phyloP scores from a whole-genome alignment of 2,113 vertebrate species.

The Chaenocephalus aceratus region DNA sequence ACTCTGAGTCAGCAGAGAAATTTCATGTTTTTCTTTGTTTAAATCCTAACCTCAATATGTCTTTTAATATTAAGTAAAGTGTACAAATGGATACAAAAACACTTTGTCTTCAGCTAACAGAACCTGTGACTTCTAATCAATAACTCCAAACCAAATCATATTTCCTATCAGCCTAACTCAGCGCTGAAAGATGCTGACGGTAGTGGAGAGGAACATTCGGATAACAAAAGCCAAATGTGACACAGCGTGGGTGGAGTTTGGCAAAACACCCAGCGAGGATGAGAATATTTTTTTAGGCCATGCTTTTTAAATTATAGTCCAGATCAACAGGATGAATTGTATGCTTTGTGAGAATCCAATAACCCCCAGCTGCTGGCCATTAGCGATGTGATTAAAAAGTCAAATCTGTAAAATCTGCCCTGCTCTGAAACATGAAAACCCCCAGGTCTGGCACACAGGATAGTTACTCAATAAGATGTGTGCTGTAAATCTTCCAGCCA shows the following conservation, averaged over 20 bases:
- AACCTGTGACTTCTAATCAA: background rate
- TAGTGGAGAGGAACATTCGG: slow-evolving; percentile 13
- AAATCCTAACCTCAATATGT: background rate
- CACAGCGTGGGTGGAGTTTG: slow-evolving; percentile 38
- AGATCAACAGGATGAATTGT: slow-evolving; percentile 36
- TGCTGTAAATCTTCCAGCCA: slow-evolving; percentile 8
- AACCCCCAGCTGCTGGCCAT: slow-evolving; percentile 51
- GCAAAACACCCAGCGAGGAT: slow-evolving; percentile 31
- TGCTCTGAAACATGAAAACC: slow-evolving; percentile 50
- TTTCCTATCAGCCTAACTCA: slow-evolving; percentile 1
- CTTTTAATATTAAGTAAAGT: background rate
- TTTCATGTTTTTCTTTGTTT: background rate
- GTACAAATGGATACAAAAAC: background rate
- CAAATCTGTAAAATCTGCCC: slow-evolving; percentile 57
- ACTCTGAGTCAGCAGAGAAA: background rate
- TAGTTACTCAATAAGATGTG: slow-evolving; percentile 42
- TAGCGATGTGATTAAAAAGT: slow-evolving; percentile 50
- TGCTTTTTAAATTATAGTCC: slow-evolving; percentile 49
- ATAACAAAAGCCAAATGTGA: slow-evolving; percentile 69
- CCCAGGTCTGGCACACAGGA: slow-evolving; percentile 38
- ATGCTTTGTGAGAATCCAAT: slow-evolving; percentile 28
- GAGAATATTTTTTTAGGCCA: slow-evolving; percentile 26
- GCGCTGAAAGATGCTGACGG: slow-evolving; percentile 45
- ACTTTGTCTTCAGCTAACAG: background rate
- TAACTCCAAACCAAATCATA: slow-evolving; percentile 8